phyloP scores from a whole-genome alignment of 2,888 invertebrate genomes.

The Aspidiotus destructor region DNA sequence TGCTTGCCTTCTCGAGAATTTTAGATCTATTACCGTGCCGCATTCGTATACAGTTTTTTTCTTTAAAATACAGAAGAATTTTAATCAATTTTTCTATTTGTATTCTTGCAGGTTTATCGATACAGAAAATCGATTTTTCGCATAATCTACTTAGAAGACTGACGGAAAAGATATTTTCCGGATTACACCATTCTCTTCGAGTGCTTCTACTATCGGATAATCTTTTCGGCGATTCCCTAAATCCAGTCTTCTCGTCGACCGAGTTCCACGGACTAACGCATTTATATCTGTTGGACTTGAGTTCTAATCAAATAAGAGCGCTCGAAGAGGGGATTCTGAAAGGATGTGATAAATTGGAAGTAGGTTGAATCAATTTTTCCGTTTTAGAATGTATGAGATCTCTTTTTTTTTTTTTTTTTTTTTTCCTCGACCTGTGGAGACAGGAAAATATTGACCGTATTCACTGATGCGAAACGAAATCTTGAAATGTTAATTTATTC shows the following conservation, averaged over 20 bases:
- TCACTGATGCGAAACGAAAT: too few species aligned
- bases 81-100: too few species aligned
- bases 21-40: too few species aligned
- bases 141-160: conserved; percentile 68
- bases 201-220: conserved; percentile 67
- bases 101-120: conserved; percentile 51
- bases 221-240: conserved; percentile 76
- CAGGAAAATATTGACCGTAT: too few species aligned
- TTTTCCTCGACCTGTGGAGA: too few species aligned
- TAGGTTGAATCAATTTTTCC: conserved; percentile 40
- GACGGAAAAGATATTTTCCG: conserved; percentile 63
- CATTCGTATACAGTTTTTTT: too few species aligned
- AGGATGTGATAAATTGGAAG: conserved; percentile 67
- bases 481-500: too few species aligned
- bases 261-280: conserved; percentile 69
- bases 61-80: too few species aligned
- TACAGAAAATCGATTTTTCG: conserved; percentile 70
- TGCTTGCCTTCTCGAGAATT: too few species aligned
- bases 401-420: too few species aligned
- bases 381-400: too few species aligned
- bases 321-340: conserved; percentile 78
- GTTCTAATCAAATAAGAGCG: conserved; percentile 68
- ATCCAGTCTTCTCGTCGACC: conserved; percentile 79
- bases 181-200: conserved; percentile 55
- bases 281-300: conserved; percentile 64